Evolutionary conservation across 2,888 invertebrate species (phyloP), one percentile per base, ranked within the genome.

Genomic region (Mechanitis mazaeus): DNA sequence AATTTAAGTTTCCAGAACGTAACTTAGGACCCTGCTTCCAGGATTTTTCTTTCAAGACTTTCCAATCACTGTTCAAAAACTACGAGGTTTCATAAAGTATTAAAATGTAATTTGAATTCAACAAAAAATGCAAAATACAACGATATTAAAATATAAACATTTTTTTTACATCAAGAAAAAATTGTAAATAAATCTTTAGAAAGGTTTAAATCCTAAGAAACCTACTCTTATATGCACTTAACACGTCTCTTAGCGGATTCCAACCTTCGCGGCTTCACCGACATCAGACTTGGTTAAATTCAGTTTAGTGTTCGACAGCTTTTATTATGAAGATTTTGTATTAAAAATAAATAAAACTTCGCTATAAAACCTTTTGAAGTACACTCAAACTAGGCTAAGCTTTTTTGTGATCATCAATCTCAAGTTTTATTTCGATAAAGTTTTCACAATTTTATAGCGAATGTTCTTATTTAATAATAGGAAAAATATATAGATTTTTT

Each of bases 21-120:
- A 1, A 38, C 38, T 38, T 38, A 38, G 38, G 38, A 38, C 7
- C 38, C 42, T 58, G 35, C 56, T 64, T 50, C 54, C 46, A 45
- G 33, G 58, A 47, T 60, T 54, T 54, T 57, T 55, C 54, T 55
- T 35, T 58, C 53, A 11, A 42, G 33, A 55, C 47, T 33, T 45
- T 20, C 20, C 11, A 45, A 57, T 57, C 47, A 55, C 46, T 33
- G 33, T 35, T 56, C 33, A 56, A 53, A 54, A 28, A 28, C 45
- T 54, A 55, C 33, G 50, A 57, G 47, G 31, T 53, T 47, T 31
- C 45, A 35, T 45, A 45, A 45, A 54, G 6, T 45, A 12, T 46
- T 38, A 38, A 31, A 45, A 53, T 55, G 33, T 46, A 31, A 50
- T 45, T 54, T 54, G 54, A 56, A 56, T 56, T 56, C 68, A 69